Evolutionary conservation across 2,113 vertebrate genomes (phyloP), one percentile per base, ranked within the genome.

Genomic region (Sebastes schlegelii): DNA sequence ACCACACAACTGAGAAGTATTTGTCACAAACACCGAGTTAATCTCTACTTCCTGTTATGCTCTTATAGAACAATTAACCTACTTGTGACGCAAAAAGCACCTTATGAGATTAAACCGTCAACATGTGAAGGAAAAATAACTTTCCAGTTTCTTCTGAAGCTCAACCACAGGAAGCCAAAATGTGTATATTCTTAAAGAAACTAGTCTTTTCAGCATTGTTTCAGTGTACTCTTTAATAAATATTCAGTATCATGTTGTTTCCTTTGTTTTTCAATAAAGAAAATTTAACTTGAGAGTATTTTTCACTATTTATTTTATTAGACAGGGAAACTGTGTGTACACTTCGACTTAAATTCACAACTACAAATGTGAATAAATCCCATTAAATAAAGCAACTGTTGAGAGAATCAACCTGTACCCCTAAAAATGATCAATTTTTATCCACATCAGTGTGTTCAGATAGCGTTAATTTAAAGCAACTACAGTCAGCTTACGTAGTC

Each of bases 1-100:
- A 6, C 16, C 34, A 58, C 9, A 84, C 7, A 71, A n/a, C 7
- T 42, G 10, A 60, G 61, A 86, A 68, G 62, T 16, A 68, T 83
- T 68, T 72, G 26, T 57, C 13, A 19, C 23, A 54, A 79, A 67
- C 43, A 71, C 40, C 0, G 23, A 84, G 85, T 72, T 92, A 74
- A 88, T 86, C 87, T 79, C 49, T 51, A 77, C 61, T 84, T 89
- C 69, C 77, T 75, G 58, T 58, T 80, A 43, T 84, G 71, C 52
- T 74, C 34, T 82, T 57, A 43, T 43, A 67, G 64, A 84, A 85
- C 54, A 90, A 77, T 83, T 75, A 86, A 83, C 82, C 80, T 82
- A 52, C 40, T 86, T 89, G 61, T 67, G 69, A 83, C 19, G 42
- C 54, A 60, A 71, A 83, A 85, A 87, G 77, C 78, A 79, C 52